These are phyloP conservation scores for Scartelaos histophorus DNA, from an alignment of 2,113 vertebrate genomes.

Conservation along the genomic window DNA sequence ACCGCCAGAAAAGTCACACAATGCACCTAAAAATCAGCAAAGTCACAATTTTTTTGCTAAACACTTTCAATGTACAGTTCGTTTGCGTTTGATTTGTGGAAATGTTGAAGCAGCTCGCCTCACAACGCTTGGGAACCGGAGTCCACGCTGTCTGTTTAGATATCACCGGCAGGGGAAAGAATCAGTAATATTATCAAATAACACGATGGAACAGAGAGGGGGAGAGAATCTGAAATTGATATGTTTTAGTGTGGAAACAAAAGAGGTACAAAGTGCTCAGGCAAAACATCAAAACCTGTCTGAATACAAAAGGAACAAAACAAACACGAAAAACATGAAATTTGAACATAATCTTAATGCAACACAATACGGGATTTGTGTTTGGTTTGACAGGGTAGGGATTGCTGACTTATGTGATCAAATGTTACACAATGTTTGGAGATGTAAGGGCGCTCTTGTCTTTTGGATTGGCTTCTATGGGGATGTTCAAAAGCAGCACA, in stretches of 20 bases:
- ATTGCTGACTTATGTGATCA: slow-evolving; percentile 46
- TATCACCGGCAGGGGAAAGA: background rate
- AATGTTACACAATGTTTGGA: slow-evolving; percentile 40
- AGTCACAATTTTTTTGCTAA: background rate
- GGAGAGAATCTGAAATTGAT: slow-evolving; percentile 8
- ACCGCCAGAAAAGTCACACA: too few species aligned
- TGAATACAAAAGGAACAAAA: background rate
- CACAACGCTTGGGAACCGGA: background rate
- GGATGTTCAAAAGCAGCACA: background rate
- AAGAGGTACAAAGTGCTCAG: background rate
- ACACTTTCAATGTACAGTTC: background rate
- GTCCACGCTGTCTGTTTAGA: background rate
- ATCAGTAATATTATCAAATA: background rate
- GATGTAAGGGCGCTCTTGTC: slow-evolving; percentile 39
- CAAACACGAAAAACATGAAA: slow-evolving; percentile 5
- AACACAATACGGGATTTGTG: background rate
- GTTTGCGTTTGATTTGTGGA: background rate
- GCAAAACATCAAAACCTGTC: slow-evolving; percentile 18
- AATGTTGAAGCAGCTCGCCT: background rate
- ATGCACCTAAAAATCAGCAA: too few species aligned
- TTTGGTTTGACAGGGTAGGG: slow-evolving; percentile 24
- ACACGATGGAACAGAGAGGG: background rate
- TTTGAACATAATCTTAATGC: background rate
- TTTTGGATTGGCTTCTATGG: slow-evolving; percentile 45
- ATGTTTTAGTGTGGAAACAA: slow-evolving; percentile 11